These are phyloP conservation scores for Oceanodroma tethys DNA, from an alignment of 2,113 vertebrate species.

Conservation along the genomic window DNA sequence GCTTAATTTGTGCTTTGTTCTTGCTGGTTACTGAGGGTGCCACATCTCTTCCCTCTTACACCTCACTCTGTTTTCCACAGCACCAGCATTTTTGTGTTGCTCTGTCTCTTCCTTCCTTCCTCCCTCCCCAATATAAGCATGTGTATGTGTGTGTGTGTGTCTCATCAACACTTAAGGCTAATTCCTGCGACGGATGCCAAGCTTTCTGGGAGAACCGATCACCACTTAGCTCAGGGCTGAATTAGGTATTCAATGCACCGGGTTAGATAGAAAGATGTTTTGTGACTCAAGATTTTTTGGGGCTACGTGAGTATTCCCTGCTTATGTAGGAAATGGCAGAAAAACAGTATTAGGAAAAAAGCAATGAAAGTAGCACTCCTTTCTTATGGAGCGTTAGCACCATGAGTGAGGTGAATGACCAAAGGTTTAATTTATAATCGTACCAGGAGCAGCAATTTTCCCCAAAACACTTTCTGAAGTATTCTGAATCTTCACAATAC, in stretches of 20 bases:
- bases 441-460: background rate
- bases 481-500: background rate
- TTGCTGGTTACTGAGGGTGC: background rate
- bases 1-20: background rate
- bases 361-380: background rate
- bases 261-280: background rate
- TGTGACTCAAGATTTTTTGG: background rate
- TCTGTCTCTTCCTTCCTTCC: background rate
- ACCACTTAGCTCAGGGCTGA: background rate
- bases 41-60: background rate
- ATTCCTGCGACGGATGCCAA: too few species aligned
- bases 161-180: too few species aligned
- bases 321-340: background rate
- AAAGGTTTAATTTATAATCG: background rate
- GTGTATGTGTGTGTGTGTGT: too few species aligned
- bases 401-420: background rate
- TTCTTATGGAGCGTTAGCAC: background rate
- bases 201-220: background rate
- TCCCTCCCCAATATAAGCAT: rapidly evolving
- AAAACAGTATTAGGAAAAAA: background rate
- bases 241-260: background rate
- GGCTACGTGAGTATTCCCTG: background rate
- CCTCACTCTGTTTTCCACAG: background rate
- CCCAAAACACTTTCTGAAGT: background rate
- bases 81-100: background rate